phyloP scores from a whole-genome alignment of 2,113 vertebrate genomes.

The Notechis scutatus region DNA sequence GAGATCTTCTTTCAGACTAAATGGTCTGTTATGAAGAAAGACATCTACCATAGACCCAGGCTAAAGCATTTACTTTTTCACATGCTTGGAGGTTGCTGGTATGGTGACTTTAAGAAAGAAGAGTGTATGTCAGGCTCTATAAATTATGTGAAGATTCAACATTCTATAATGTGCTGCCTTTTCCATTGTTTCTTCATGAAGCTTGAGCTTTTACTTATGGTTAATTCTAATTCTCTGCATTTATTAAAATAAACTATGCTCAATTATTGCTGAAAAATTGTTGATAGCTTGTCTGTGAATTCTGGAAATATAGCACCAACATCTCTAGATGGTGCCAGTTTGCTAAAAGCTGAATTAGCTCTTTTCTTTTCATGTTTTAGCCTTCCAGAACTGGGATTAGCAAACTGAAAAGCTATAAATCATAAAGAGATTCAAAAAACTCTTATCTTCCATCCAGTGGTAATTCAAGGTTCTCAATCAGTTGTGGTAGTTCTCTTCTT shows the following conservation, averaged over 20 bases:
- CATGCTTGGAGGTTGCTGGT: neutral
- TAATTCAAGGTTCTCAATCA: neutral
- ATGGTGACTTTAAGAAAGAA: neutral
- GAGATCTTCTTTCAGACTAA: neutral
- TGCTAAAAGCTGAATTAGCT: neutral
- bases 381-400: neutral
- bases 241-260: neutral
- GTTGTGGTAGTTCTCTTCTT: neutral
- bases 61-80: constrained; percentile 15
- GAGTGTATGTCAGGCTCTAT: neutral
- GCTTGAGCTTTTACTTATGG: neutral
- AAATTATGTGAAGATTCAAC: neutral
- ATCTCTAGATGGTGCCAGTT: neutral
- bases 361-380: neutral
- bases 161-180: neutral
- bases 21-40: neutral
- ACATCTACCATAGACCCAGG: neutral
- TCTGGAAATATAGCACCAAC: neutral
- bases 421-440: neutral
- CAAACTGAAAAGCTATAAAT: neutral
- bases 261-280: neutral
- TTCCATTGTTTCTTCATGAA: neutral
- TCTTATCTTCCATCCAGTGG: neutral
- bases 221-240: neutral
- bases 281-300: neutral